Conservation (phyloP, 1,140 invertebrate genomes). For the Cecropterus lyciades region DNA sequence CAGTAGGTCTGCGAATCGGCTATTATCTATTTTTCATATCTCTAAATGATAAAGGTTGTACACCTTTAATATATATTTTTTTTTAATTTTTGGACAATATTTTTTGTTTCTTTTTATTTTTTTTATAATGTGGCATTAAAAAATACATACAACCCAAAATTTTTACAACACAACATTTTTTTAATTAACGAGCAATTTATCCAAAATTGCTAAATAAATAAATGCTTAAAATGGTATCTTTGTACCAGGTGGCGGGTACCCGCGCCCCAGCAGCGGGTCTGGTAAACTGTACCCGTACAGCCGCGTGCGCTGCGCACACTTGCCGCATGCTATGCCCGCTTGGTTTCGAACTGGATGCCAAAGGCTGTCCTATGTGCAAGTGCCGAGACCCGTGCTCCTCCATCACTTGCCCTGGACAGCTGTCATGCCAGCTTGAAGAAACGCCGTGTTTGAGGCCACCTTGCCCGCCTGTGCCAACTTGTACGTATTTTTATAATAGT, state of each 20-base stretch:
- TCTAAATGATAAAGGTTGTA: no score
- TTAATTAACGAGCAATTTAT: no score
- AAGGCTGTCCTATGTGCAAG: constrained; percentile 92
- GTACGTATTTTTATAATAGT: constrained; percentile 79
- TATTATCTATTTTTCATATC: no score
- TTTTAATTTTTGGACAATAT: no score
- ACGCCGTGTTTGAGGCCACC: constrained; percentile 90
- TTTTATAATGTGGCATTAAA: no score
- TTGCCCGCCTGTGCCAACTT: constrained; percentile 93
- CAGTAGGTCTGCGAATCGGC: no score
- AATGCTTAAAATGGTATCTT: no score
- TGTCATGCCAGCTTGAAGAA: constrained; percentile 91
- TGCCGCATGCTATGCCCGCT: constrained; percentile 95
- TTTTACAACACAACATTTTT: no score
- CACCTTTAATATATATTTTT: no score
- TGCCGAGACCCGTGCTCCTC: constrained; percentile 92
- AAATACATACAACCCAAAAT: no score
- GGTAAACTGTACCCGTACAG: constrained; percentile 90
- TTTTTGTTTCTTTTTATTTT: no score
- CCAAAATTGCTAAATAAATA: no score
- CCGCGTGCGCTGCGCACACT: constrained; percentile 90
- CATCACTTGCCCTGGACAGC: constrained; percentile 89
- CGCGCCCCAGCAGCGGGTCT: constrained; percentile 86
- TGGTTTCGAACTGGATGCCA: constrained; percentile 89
- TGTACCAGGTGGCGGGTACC: constrained; percentile 87